These are phyloP conservation scores for Actinopyga echinites DNA, from an alignment of 53 echinoderm and acorn worm genomes.

Conservation along the genomic window DNA sequence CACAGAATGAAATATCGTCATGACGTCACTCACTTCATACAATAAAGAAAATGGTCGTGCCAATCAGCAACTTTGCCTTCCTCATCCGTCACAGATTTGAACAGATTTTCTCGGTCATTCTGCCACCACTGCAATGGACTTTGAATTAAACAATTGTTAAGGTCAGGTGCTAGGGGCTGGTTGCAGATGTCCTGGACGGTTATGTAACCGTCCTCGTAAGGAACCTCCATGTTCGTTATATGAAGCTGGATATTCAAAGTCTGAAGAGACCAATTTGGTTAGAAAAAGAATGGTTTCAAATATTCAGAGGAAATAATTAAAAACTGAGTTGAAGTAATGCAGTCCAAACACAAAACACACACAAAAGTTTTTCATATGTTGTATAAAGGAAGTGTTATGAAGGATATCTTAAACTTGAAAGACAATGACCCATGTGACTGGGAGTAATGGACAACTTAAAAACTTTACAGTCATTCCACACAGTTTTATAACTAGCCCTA, in stretches of 20 bases:
- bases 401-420: too few relatives aligned
- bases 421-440: too few relatives aligned
- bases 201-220: conserved; percentile 35
- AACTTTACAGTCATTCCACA: too few relatives aligned
- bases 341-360: too few relatives aligned
- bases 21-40: conserved; percentile 68
- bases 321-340: too few relatives aligned
- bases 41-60: conserved; percentile 89
- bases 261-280: not conserved
- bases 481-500: too few relatives aligned
- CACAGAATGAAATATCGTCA: too few relatives aligned
- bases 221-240: conserved; percentile 32
- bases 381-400: too few relatives aligned
- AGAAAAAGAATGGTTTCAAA: not conserved
- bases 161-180: conserved; percentile 67
- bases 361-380: too few relatives aligned
- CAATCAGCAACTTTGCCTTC: conserved; percentile 66
- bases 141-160: conserved; percentile 58
- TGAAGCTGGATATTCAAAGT: conserved; percentile 45
- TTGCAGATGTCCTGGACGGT: conserved; percentile 74
- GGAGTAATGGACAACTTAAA: too few relatives aligned
- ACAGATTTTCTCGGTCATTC: conserved; percentile 51
- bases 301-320: too few relatives aligned
- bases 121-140: conserved; percentile 77
- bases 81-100: conserved; percentile 37